phyloP scores from a whole-genome alignment of 1,140 invertebrate species.

The Philopotamus ludificatus region DNA sequence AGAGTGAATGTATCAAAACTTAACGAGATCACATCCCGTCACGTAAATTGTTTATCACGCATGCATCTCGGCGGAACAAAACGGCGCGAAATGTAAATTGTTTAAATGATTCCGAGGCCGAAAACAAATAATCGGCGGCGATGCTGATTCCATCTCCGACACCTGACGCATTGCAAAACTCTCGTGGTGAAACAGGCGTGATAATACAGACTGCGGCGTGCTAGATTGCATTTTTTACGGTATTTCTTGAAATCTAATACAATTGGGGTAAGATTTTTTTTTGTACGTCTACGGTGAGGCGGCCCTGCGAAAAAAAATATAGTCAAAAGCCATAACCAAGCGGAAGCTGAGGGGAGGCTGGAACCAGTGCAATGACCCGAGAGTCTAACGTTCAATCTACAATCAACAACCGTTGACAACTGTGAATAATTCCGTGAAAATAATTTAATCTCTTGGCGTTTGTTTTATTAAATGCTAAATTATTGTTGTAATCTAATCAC shows the following conservation, averaged over 20 bases:
- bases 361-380: slow-evolving; percentile 14
- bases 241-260: too few species aligned
- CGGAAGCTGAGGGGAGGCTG: slow-evolving; percentile 16
- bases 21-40: too few species aligned
- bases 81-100: background rate
- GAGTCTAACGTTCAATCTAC: too few species aligned
- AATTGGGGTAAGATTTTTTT: too few species aligned
- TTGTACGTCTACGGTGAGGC: slow-evolving; percentile 3
- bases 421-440: background rate
- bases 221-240: too few species aligned
- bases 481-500: too few species aligned
- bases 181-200: background rate
- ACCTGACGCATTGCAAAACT: background rate
- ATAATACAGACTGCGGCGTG: too few species aligned
- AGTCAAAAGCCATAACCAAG: background rate
- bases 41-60: background rate
- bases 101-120: background rate
- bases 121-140: background rate
- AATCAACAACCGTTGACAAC: slow-evolving; percentile 4
- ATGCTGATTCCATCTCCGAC: background rate
- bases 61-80: background rate
- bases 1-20: too few species aligned
- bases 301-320: slow-evolving; percentile 11
- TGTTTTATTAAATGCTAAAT: too few species aligned
- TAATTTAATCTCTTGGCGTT: too few species aligned